Evolutionary conservation across 2,797 vertebrate genomes (phyloP).

Genomic region (Pseudochirops cupreus): DNA sequence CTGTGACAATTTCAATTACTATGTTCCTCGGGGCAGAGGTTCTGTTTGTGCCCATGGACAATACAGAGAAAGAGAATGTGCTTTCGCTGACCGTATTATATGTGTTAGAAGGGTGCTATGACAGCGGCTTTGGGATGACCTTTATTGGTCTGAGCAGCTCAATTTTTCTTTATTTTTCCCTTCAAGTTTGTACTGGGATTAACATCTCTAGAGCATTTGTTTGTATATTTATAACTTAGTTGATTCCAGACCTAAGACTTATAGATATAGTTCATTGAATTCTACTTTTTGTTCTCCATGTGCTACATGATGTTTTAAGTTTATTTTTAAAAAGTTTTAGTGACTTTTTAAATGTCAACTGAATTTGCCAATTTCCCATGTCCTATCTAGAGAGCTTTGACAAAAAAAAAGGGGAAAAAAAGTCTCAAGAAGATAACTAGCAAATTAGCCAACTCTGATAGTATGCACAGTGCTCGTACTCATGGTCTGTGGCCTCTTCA

Average conservation of each 20-base stretch:
- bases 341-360: neutral
- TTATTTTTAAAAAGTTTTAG: neutral
- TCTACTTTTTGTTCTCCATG: neutral
- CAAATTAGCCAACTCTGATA: neutral
- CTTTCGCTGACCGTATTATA: constrained; percentile 8
- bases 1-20: rapidly evolving
- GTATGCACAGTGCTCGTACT: neutral
- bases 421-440: neutral
- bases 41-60: neutral
- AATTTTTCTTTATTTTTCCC: neutral
- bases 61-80: constrained; percentile 21
- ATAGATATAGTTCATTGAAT: neutral
- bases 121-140: neutral
- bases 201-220: neutral
- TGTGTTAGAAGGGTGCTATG: neutral
- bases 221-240: neutral
- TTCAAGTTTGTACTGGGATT: neutral
- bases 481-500: neutral
- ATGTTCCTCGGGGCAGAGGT: constrained; percentile 33
- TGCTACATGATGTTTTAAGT: neutral
- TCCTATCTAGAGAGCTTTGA: neutral
- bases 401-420: neutral
- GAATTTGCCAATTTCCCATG: neutral
- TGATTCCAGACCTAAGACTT: neutral
- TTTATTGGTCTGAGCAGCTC: neutral